These are phyloP conservation scores for Yasuhikotakia modesta DNA, from an alignment of 2,797 vertebrate genomes.

Conservation along the genomic window DNA sequence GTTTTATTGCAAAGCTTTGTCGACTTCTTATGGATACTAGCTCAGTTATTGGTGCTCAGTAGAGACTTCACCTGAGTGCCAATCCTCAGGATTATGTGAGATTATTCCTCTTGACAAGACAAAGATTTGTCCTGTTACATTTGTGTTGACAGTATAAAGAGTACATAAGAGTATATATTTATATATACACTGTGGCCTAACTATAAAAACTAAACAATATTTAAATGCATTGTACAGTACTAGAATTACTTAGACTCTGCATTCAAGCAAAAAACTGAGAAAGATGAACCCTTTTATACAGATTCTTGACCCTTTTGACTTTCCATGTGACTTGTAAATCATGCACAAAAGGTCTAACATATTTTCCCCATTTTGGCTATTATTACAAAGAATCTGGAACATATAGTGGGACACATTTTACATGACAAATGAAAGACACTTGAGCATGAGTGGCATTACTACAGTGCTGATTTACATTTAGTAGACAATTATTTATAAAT, in stretches of 20 bases:
- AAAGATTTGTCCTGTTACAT: slow-evolving; percentile 30
- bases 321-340: background rate
- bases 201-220: slow-evolving; percentile 4
- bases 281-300: background rate
- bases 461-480: background rate
- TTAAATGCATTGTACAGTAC: background rate
- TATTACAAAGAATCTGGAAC: background rate
- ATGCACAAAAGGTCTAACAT: background rate
- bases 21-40: background rate
- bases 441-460: no score
- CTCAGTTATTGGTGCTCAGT: background rate
- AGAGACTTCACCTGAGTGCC: slow-evolving; percentile 30
- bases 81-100: slow-evolving; percentile 46
- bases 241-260: background rate
- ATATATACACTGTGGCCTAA: background rate
- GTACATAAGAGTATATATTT: slow-evolving; percentile 25
- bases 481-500: background rate
- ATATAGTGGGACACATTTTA: background rate
- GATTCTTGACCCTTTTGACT: background rate
- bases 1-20: background rate
- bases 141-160: slow-evolving; percentile 3
- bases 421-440: no score
- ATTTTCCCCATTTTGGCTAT: background rate
- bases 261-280: background rate
- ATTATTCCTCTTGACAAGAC: slow-evolving; percentile 47